Conservation (phyloP, 2,888 invertebrate species). For the Suillia variegata region DNA sequence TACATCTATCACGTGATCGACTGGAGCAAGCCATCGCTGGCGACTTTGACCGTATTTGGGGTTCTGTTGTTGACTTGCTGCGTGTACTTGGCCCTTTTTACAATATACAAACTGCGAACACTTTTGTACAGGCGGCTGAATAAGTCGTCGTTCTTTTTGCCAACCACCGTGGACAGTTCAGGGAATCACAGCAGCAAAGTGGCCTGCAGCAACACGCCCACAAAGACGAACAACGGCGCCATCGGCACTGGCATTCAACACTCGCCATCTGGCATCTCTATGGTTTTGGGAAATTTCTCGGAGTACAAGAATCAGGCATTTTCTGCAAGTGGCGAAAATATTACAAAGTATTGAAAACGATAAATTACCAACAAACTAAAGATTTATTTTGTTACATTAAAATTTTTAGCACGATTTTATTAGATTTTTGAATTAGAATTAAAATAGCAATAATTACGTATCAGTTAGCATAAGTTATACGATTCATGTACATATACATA, state of each 20-base stretch:
- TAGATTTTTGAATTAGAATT: no score
- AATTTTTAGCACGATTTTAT: no score
- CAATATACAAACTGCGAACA: constrained; percentile 53
- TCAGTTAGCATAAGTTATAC: no score
- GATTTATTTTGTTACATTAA: no score
- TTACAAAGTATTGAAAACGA: constrained; percentile 25
- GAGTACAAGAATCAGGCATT: constrained; percentile 56
- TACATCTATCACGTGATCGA: constrained; percentile 78
- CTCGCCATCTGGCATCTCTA: constrained; percentile 56
- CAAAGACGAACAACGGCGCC: constrained; percentile 21
- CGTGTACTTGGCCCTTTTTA: constrained; percentile 53
- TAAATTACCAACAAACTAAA: no score
- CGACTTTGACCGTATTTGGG: constrained; percentile 48
- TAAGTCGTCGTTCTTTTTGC: constrained; percentile 42
- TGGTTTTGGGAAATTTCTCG: constrained; percentile 55
- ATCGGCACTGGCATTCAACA: constrained; percentile 44
- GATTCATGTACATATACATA: no score
- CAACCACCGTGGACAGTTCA: constrained; percentile 36
- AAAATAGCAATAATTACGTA: no score
- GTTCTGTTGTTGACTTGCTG: constrained; percentile 49
- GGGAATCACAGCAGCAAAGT: no score
- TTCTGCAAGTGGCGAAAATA: constrained; percentile 31
- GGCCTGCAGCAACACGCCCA: constrained; percentile 15
- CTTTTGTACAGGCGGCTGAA: constrained; percentile 46
- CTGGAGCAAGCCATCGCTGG: constrained; percentile 70